Base-by-base conservation (phyloP, 2,888 invertebrate genomes). In the Slavum lentiscoides region DNA sequence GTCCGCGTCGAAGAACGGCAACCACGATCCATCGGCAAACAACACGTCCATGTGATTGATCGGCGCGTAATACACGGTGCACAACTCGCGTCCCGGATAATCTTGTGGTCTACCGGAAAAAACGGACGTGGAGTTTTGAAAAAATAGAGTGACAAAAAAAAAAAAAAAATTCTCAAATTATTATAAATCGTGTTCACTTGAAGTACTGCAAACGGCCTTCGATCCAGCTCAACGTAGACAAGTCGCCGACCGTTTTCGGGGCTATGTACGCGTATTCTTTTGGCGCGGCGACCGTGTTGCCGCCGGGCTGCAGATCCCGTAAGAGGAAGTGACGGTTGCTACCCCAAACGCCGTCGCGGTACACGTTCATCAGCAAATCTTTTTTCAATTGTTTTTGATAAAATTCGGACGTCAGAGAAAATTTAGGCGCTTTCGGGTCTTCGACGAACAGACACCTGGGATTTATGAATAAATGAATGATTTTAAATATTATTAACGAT, bases 21-120 rank as follows among this genome's bases (percentile, higher is more conserved):
- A 94, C 83, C 98, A 90, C 88, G 97, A 97, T 84, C 98, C 98
- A 23, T 96, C 95, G 39, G 97, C 97, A 85, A 98, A 88, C 98
- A 98, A 98, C 84, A 98, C 92, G 87, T 98, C 98, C 84, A 98
- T 92, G 93, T 98, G 98, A 88, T 98, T 98, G 83, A 98, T 91
- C 59, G 97, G 94, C 1, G 97, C 94, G 88, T 94, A 97, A 87
- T 96, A 94, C 17, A 97, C 96, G 83, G 90, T 90, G 88, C 96
- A 97, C 70, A 95, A 88, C 84, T 93, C 92, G 82, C 89, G 87
- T 5, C 83, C 82, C 88, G 87, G 83, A 86, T 85, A 77, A 86
- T 87, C 61, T 86, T 88, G 86, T 86, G 86, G 85, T 83, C 86
- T 85, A 82, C 72, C 39, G 15, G 2, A 21, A 17, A 58, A 43